phyloP scores from a whole-genome alignment of 2,797 vertebrate genomes.

The Lindbergichthys nudifrons region DNA sequence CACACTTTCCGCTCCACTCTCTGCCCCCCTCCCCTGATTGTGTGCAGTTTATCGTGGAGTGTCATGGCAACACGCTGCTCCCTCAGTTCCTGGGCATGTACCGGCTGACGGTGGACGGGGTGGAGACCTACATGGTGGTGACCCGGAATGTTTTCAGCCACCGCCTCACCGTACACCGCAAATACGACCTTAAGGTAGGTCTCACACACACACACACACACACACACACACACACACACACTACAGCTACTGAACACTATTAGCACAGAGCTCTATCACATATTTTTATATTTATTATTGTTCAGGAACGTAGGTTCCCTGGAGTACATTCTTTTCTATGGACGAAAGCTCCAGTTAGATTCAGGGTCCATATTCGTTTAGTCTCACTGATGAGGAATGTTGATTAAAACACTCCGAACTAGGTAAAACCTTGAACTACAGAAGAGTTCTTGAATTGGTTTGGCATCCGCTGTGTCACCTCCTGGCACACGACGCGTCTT shows the following conservation, averaged over 20 bases:
- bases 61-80: slow-evolving; percentile 94
- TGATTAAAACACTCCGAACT: too few species aligned
- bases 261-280: neutral
- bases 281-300: too few species aligned
- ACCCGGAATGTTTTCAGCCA: slow-evolving; percentile 96
- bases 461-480: too few species aligned
- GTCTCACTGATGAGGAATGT: too few species aligned
- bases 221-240: neutral
- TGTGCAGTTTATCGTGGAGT: slow-evolving; percentile 94
- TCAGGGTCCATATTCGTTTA: too few species aligned
- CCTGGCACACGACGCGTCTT: too few species aligned
- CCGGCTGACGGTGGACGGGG: slow-evolving; percentile 92
- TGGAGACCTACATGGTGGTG: slow-evolving; percentile 97
- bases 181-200: slow-evolving; percentile 94
- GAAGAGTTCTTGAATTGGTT: too few species aligned
- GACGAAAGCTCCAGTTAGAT: too few species aligned
- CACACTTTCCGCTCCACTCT: slow-evolving; percentile 30
- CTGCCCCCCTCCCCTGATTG: slow-evolving; percentile 18
- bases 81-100: slow-evolving; percentile 98
- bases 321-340: too few species aligned
- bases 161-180: slow-evolving; percentile 92
- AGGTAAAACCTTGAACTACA: too few species aligned
- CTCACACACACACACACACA: neutral
- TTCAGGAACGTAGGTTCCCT: too few species aligned
- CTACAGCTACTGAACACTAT: neutral